Evolutionary conservation across 2,888 invertebrate species (phyloP).

Genomic region (Caenorhabditis zanzibari): DNA sequence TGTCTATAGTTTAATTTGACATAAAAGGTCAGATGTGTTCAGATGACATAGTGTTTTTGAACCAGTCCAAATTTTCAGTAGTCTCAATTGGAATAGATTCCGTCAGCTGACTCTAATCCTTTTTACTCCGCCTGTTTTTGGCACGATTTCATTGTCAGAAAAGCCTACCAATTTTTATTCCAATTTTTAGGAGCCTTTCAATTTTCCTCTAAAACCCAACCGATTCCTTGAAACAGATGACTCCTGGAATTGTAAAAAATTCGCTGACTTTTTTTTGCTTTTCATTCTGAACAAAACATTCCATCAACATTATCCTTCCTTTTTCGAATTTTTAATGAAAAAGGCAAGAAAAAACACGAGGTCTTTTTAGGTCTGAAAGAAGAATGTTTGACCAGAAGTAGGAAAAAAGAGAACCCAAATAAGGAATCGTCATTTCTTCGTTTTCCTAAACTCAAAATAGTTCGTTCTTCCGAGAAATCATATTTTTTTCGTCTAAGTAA

Average conservation of each 20-base stretch:
- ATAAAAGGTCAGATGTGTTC: neutral
- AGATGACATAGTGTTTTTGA: neutral
- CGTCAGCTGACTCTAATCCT: conserved; percentile 5
- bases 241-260: conserved; percentile 9
- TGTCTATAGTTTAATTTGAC: neutral
- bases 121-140: neutral
- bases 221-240: neutral
- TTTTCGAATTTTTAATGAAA: conserved; percentile 25
- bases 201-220: neutral
- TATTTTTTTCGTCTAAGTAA: conserved; percentile 6
- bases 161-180: neutral
- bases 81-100: neutral
- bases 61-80: neutral
- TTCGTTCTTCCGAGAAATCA: conserved; percentile 23
- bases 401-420: conserved; percentile 30
- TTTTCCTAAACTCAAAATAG: conserved; percentile 20
- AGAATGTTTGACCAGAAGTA: conserved; percentile 35
- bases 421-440: conserved; percentile 38
- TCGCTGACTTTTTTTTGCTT: conserved; percentile 12
- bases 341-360: conserved; percentile 44
- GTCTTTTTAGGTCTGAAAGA: neutral
- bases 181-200: conserved; percentile 1
- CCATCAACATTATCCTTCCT: conserved; percentile 24
- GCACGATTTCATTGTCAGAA: neutral
- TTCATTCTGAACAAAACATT: neutral